These are phyloP conservation scores for Seriola rivoliana DNA, from an alignment of 2,113 vertebrate genomes.

Conservation along the genomic window DNA sequence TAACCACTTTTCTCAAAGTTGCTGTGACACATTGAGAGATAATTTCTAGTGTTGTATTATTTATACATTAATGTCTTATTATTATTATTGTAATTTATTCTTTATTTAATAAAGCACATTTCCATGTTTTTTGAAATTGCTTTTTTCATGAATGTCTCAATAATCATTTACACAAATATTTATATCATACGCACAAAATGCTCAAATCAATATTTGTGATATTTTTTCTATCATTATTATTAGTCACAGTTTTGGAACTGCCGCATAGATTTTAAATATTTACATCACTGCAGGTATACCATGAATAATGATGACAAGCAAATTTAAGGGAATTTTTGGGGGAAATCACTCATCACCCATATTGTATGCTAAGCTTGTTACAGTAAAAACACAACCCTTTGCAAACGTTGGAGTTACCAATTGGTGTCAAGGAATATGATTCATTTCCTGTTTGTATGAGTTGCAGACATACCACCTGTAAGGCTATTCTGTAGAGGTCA, in stretches of 20 bases:
- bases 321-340: too few relatives aligned
- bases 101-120: conserved; percentile 82
- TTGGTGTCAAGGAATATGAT: not conserved
- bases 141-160: conserved; percentile 32
- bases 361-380: not conserved
- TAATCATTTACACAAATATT: not conserved
- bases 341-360: too few relatives aligned
- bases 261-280: not conserved
- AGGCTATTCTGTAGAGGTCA: not conserved
- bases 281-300: not conserved
- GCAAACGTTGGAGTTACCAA: not conserved
- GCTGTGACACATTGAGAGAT: conserved; percentile 66
- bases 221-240: not conserved
- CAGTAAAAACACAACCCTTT: not conserved
- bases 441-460: not conserved
- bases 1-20: conserved; percentile 61
- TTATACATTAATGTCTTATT: conserved; percentile 79
- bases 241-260: not conserved
- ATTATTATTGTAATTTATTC: conserved; percentile 80
- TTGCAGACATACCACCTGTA: not conserved
- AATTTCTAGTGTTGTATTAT: conserved; percentile 67
- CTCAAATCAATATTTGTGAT: not conserved
- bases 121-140: conserved; percentile 51
- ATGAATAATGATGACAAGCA: too few relatives aligned
- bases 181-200: not conserved